A percentile compares a stretch with the other conserved stretches of the same genome.
These are phyloP conservation scores for Rhabdornis inornatus DNA, from an alignment of 2,113 vertebrate genomes.

Conservation along the genomic window DNA sequence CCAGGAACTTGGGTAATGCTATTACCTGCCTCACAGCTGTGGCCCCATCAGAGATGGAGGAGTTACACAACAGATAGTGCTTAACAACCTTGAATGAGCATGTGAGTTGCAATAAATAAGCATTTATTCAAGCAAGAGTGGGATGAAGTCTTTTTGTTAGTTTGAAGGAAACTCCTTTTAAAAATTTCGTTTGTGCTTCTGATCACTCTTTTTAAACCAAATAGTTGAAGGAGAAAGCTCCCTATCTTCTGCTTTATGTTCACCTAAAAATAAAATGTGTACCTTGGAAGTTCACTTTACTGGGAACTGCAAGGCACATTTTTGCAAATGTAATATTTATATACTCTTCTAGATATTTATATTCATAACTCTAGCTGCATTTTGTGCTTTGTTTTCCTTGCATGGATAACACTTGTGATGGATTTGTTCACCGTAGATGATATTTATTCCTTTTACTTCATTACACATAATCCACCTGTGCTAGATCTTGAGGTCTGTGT, in stretches of 20 bases:
- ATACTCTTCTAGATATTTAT: slow-evolving; percentile 29
- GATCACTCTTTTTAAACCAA: neutral
- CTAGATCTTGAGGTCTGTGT: slow-evolving; percentile 71
- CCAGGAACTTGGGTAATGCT: neutral
- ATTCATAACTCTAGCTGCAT: slow-evolving; percentile 48
- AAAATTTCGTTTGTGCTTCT: neutral
- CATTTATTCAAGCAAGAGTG: neutral
- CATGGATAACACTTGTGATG: slow-evolving; percentile 57
- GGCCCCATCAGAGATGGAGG: neutral
- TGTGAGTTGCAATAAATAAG: neutral
- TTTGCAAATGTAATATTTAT: slow-evolving; percentile 21
- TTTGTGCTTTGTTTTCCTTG: slow-evolving; percentile 59
- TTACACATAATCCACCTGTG: slow-evolving; percentile 80
- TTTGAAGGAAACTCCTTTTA: neutral
- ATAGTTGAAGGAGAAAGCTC: neutral
- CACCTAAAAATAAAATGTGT: neutral
- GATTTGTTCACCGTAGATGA: slow-evolving; percentile 72
- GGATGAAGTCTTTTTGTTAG: neutral
- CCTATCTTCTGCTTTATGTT: neutral
- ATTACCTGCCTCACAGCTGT: neutral
- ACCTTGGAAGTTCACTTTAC: neutral
- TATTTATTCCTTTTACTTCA: slow-evolving; percentile 81
- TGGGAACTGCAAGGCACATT: neutral
- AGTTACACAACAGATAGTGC: neutral
- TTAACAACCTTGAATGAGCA: neutral